Base-by-base conservation (phyloP, 1,140 invertebrate genomes). In the Cataglyphis hispanica region DNA sequence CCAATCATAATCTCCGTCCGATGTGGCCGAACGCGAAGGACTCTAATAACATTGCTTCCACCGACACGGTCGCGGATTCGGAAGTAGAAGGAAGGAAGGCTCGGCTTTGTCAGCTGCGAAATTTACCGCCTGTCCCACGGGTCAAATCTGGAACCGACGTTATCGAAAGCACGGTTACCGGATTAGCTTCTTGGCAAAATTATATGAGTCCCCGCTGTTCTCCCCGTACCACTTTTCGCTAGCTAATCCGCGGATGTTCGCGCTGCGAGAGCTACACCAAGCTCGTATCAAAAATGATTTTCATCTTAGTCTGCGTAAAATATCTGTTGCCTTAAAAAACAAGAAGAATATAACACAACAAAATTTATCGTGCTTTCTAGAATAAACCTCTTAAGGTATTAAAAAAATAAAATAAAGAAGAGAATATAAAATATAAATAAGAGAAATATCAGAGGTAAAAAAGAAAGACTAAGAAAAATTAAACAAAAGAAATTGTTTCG, bases 31-130 rank as follows among this genome's bases (percentile, higher is more conserved):
- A 37, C 66, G 40, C 63, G 61, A 43, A 72, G 46, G 53, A 37
- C 77, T 74, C 77, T 89, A 89, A 89, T 89, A 80, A 89, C 88
- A 22, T 61, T 34, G 58, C 56, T 75, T 53, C 27, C 46, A 25
- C 83, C 56, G 58, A 60, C 63, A 46, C 53, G 58, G 60, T 64
- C 74, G 61, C 60, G 58, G 22, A 50, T 25, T 58, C 40, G 66
- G 85, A 89, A 89, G 77, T 75, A 66, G 85, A 84, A 74, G 66
- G 77, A 86, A 80, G 72, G n/a, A n/a, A n/a, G 43, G 63, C 70
- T 63, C 46, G 66, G 87, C 85, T 89, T 89, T 89, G 88, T 89
- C 88, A 89, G 87, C 43, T 83, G 72, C 78, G 61, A 89, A 89
- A 89, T 89, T 89, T 86, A 89, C 66, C 78, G 72, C 72, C 27